Evolutionary conservation across 2,888 invertebrate genomes (phyloP), one percentile per base, ranked within the genome.

Genomic region (Drosophila robusta): DNA sequence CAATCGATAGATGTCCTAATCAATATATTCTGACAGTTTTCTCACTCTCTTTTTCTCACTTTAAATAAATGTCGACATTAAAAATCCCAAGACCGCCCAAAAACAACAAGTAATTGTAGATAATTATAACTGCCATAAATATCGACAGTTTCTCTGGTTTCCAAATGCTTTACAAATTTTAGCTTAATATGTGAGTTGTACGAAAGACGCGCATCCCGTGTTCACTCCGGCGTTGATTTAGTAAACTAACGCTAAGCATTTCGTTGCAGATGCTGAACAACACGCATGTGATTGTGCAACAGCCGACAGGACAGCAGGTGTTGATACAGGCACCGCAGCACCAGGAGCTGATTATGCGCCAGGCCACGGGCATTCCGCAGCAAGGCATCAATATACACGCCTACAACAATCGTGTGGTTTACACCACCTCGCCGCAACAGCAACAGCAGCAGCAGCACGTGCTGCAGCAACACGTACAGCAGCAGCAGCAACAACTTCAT

Each of bases 341-440:
- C 32, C 90, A 89, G 54, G 92, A 92, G 46, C 84, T 92, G 18
- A 90, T 92, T 3, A 90, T 92, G 91, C 89, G 92, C 0, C 92
- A 91, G 68, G 81, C 88, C 12, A 85, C 91, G 55, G 90, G 80
- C 1, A 66, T 89, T 36, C 75, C 71, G 6, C 91, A 89, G 46
- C 90, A 86, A n/a, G 86, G 91, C n/a, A 90, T 91, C 14, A 87
- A 91, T 36, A 75, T 79, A 16, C 83, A 83, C 24, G 70, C 83
- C 6, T 91, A 91, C 39, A 89, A 87, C 41, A 90, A 90, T 78
- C 91, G 90, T 1, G 83, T 90, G 0, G 81, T 90, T 34, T 90
- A 90, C 38, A 80, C 90, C 0, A 76, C 80, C 0, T 60, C 78
- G 29, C 65, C 80, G 6, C 70, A 75, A 64, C 76, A 75, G 12